Evolutionary conservation across 30 jellyfish, hydroid and myxozoan genomes (phyloP).

Genomic region (Turritopsis rubra): DNA sequence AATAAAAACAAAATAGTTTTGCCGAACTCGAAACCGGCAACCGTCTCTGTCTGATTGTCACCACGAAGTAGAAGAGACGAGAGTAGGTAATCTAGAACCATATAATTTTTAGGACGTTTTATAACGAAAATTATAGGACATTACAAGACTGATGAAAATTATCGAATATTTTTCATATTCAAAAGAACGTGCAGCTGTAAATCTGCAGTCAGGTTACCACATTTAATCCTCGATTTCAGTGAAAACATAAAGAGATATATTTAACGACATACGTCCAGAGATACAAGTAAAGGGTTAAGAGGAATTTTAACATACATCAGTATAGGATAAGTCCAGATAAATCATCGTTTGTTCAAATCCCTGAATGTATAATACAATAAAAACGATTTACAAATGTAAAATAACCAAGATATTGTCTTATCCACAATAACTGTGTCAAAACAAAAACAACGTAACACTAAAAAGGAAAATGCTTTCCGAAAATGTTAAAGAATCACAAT

Average conservation of each 20-base stretch:
- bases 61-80: neutral
- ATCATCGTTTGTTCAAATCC: neutral
- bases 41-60: neutral
- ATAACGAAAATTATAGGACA: neutral
- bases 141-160: neutral
- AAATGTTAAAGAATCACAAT: neutral
- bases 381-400: neutral
- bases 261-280: neutral
- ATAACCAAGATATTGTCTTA: neutral
- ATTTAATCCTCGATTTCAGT: neutral
- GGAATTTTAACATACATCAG: neutral
- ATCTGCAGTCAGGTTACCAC: neutral
- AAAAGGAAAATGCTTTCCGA: neutral
- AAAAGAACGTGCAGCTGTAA: too few species aligned
- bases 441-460: neutral
- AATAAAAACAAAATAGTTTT: neutral
- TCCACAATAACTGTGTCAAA: neutral
- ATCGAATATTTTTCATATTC: too few species aligned
- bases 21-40: neutral
- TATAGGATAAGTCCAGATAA: neutral
- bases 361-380: neutral
- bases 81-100: neutral
- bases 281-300: neutral
- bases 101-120: neutral
- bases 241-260: neutral